Base-by-base conservation (phyloP, 2,113 vertebrate genomes). In the Triplophysa rosa region DNA sequence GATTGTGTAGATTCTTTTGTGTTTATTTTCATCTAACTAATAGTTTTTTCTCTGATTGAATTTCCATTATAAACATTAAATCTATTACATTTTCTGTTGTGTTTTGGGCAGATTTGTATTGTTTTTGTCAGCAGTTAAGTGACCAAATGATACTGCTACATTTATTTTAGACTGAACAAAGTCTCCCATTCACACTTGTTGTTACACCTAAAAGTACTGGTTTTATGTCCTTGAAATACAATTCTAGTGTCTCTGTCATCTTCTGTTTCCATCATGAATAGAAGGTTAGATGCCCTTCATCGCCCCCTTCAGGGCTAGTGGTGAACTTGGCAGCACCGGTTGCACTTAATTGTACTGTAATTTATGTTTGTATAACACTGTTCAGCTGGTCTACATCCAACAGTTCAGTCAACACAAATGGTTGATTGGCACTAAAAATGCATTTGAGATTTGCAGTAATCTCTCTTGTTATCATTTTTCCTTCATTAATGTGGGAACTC, bases 321-420 rank as follows among this genome's bases (percentile, higher is more conserved):
- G 49, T 52, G 47, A 54, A 54, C 17, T 9, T 29, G 67, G 47
- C 67, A 52, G 24, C 24, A 23, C 4, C 67, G 49, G 16, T 23
- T 29, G 45, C 26, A 3, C 47, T 52, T 14, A 16, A 52, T 52
- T 52, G 49, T 49, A 14, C 12, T 14, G 45, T 26, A 23, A 68
- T 1, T 40, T 47, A 7, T 67, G 42, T 69, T 69, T 69, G 67
- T 33, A 54, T 54, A 69, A 33, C 67, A 54, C 26, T 54, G 7
- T 69, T 69, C 24, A 54, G 17, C 29, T 40, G 17, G 17, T 29
- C 29, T 56, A 14, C 14, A 58, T 19, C 19, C 3, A 3, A 71
- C 26, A 71, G 49, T 71, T 71, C 49, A 71, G 19, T 21, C 68
- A 58, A 58, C 26, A 37, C 26, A 71, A 69, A 69, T 69, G 47